Conservation (phyloP, 2,888 invertebrate genomes). For the Mythimna impura region DNA sequence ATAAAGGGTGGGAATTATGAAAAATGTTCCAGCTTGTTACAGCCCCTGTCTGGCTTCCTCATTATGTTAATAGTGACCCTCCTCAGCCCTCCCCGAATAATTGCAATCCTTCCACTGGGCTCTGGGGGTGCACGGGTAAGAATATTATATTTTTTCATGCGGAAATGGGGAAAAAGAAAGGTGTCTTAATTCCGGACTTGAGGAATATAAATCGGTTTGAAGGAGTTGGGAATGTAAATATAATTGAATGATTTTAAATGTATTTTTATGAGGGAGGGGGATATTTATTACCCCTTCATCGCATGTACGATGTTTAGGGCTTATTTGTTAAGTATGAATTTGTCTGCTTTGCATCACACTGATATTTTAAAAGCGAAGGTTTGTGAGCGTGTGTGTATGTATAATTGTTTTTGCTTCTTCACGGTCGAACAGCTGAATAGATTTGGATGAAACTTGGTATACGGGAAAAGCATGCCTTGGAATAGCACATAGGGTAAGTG, state of each 20-base stretch:
- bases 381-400: too few relatives aligned
- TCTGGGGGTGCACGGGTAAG: conserved; percentile 1
- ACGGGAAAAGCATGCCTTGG: too few relatives aligned
- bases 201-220: conserved; percentile 30
- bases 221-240: not conserved
- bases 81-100: conserved; percentile 37
- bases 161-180: conserved; percentile 28
- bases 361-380: too few relatives aligned
- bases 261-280: not conserved
- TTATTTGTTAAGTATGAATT: not conserved
- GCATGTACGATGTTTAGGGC: not conserved
- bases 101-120: conserved; percentile 52
- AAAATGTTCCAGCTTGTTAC: conserved; percentile 68
- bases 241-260: not conserved
- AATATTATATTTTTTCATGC: conserved; percentile 37
- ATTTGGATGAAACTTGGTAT: too few relatives aligned
- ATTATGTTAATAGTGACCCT: conserved; percentile 66
- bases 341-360: too few relatives aligned
- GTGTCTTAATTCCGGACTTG: conserved; percentile 28
- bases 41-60: conserved; percentile 59
- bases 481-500: too few relatives aligned
- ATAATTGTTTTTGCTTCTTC: too few relatives aligned
- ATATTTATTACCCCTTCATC: not conserved
- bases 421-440: too few relatives aligned
- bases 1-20: conserved; percentile 66